Percentiles rank a stretch among this genome's conserved stretches.
Conservation (phyloP, 2,797 vertebrate species). For the Tachyglossus aculeatus region DNA sequence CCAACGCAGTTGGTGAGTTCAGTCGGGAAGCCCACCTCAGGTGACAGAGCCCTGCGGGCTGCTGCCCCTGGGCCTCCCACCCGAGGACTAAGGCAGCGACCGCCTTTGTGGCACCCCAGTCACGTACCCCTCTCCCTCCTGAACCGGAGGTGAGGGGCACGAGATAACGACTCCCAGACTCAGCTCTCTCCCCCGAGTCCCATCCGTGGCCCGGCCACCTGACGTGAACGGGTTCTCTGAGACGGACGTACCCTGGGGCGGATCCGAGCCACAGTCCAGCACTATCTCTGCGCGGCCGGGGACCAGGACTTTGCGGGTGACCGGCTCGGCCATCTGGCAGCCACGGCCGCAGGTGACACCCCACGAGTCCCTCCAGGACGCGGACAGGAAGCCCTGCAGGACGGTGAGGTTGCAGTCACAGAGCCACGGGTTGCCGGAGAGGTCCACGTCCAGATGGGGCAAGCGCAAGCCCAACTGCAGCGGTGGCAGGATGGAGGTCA, state of each 20-base stretch:
- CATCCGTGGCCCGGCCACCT: too few species aligned
- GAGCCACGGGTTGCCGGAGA: conserved; percentile 76
- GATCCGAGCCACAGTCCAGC: conserved; percentile 41
- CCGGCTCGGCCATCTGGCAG: conserved; percentile 2
- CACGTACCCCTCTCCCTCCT: too few species aligned
- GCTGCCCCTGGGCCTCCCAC: too few species aligned
- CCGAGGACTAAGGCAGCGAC: too few species aligned
- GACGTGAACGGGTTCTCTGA: too few species aligned
- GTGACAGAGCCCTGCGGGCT: too few species aligned
- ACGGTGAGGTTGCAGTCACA: conserved; percentile 74
- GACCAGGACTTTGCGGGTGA: conserved; percentile 64
- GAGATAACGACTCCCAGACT: too few species aligned
- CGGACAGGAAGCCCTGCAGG: conserved; percentile 72
- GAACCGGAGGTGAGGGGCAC: too few species aligned
- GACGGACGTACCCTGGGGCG: conserved; percentile 7
- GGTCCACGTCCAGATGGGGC: conserved; percentile 69
- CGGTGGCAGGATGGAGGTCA: conserved; percentile 75
- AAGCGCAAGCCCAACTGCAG: conserved; percentile 70
- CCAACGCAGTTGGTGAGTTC: too few species aligned
- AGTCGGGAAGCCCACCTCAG: too few species aligned
- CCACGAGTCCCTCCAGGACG: conserved; percentile 66
- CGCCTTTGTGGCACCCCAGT: too few species aligned
- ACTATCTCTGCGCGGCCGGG: conserved; percentile 64
- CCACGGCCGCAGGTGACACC: conserved; percentile 74
- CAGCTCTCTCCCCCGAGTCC: too few species aligned